Percentiles rank a stretch among this genome's conserved stretches.
phyloP scores from a whole-genome alignment of 1,140 invertebrate species.

The Nomia melanderi region DNA sequence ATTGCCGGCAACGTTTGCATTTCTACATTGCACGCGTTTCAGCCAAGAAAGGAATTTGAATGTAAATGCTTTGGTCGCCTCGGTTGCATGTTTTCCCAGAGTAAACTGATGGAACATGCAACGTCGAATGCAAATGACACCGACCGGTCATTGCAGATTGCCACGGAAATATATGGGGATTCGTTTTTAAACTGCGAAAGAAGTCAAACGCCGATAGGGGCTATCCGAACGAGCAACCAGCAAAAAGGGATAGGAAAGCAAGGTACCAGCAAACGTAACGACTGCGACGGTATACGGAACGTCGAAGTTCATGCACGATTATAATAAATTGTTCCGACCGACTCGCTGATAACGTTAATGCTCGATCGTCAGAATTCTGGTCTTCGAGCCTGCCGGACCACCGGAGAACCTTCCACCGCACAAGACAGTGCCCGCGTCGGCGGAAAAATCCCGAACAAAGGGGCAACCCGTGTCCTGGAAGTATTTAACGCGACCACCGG shows the following conservation, averaged over 20 bases:
- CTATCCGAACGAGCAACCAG: neutral
- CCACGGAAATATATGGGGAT: conserved; percentile 58
- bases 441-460: conserved; percentile 60
- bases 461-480: conserved; percentile 36
- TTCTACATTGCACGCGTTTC: conserved; percentile 52
- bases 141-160: conserved; percentile 65
- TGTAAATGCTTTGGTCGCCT: conserved; percentile 65
- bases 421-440: conserved; percentile 49
- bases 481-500: conserved; percentile 12
- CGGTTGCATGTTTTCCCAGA: conserved; percentile 66
- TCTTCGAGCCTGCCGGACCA: conserved; percentile 51
- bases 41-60: conserved; percentile 62
- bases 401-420: conserved; percentile 47
- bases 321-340: conserved; percentile 66
- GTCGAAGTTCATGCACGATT: conserved; percentile 60
- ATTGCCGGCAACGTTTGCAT: conserved; percentile 56
- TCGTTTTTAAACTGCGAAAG: conserved; percentile 12
- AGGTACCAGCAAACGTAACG: conserved; percentile 28
- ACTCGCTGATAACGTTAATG: conserved; percentile 45
- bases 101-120: conserved; percentile 68
- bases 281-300: conserved; percentile 43
- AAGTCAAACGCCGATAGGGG: neutral
- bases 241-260: conserved; percentile 5
- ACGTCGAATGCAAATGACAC: conserved; percentile 68
- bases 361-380: conserved; percentile 59